phyloP scores from a whole-genome alignment of 2,797 vertebrate species.

The Caiman crocodilus region DNA sequence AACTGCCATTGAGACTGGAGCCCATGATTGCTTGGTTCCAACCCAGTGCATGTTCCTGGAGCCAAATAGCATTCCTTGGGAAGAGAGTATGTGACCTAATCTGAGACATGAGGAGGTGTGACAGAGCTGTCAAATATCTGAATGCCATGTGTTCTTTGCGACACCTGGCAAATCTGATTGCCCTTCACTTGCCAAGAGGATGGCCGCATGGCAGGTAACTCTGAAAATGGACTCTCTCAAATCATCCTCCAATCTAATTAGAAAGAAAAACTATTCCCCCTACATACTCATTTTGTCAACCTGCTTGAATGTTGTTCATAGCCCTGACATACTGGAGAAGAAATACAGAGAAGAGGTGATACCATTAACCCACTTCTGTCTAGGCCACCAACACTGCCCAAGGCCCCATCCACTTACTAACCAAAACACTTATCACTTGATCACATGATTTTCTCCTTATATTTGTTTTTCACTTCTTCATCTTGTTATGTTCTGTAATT shows the following conservation, averaged over 20 bases:
- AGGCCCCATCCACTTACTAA: neutral
- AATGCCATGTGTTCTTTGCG: conserved; percentile 48
- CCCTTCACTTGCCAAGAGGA: conserved; percentile 28
- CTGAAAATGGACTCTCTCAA: conserved; percentile 8
- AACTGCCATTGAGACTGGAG: conserved; percentile 16
- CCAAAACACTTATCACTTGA: neutral
- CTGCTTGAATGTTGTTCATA: neutral
- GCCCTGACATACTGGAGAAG: neutral
- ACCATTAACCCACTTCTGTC: neutral
- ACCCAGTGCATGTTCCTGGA: conserved; percentile 29
- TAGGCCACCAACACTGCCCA: neutral
- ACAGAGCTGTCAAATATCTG: conserved; percentile 30
- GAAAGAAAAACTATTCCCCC: neutral
- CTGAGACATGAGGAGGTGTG: conserved; percentile 24
- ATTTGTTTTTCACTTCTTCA: neutral
- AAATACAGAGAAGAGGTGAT: neutral
- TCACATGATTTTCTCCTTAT: neutral
- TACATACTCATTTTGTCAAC: neutral
- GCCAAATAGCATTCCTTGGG: conserved; percentile 1
- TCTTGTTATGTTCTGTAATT: neutral
- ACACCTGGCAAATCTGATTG: conserved; percentile 41
- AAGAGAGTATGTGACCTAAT: neutral
- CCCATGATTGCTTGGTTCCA: neutral
- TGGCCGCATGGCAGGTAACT: neutral
- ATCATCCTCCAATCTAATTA: neutral